Evolutionary conservation across 2,113 vertebrate species (phyloP).

Genomic region (Boleophthalmus pectinirostris): DNA sequence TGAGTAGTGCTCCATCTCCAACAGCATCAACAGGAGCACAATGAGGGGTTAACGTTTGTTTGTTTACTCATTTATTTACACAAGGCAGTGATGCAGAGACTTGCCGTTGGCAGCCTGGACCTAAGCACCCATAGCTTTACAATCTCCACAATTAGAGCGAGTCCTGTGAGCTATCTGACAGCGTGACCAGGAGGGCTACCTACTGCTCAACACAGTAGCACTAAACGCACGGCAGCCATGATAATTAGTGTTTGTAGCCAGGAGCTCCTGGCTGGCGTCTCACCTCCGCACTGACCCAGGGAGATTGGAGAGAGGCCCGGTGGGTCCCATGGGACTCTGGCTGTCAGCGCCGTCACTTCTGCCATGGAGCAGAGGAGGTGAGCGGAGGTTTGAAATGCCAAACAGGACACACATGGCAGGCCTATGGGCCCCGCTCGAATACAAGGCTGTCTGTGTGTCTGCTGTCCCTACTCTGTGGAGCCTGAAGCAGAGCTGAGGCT

Average conservation of each 20-base stretch:
- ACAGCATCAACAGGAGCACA: slow-evolving; percentile 44
- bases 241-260: slow-evolving; percentile 78
- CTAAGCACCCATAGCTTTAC: slow-evolving; percentile 71
- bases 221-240: slow-evolving; percentile 68
- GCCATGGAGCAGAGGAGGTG: slow-evolving; percentile 53
- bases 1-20: slow-evolving; percentile 37
- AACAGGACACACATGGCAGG: slow-evolving; percentile 70
- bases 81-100: slow-evolving; percentile 59
- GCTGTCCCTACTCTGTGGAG: slow-evolving; percentile 58
- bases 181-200: slow-evolving; percentile 67
- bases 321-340: slow-evolving; percentile 69
- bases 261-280: slow-evolving; percentile 64
- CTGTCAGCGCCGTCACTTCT: slow-evolving; percentile 78
- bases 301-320: slow-evolving; percentile 75
- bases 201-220: slow-evolving; percentile 60
- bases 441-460: slow-evolving; percentile 63
- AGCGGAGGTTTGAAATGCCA: slow-evolving; percentile 77
- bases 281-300: slow-evolving; percentile 71
- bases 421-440: slow-evolving; percentile 67
- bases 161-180: slow-evolving; percentile 74
- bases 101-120: slow-evolving; percentile 61
- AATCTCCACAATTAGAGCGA: slow-evolving; percentile 73
- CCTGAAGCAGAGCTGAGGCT: slow-evolving; percentile 63
- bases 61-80: slow-evolving; percentile 70
- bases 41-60: slow-evolving; percentile 54